Evolutionary conservation across 2,113 vertebrate species (phyloP).

Genomic region (Tragelaphus buxtoni): DNA sequence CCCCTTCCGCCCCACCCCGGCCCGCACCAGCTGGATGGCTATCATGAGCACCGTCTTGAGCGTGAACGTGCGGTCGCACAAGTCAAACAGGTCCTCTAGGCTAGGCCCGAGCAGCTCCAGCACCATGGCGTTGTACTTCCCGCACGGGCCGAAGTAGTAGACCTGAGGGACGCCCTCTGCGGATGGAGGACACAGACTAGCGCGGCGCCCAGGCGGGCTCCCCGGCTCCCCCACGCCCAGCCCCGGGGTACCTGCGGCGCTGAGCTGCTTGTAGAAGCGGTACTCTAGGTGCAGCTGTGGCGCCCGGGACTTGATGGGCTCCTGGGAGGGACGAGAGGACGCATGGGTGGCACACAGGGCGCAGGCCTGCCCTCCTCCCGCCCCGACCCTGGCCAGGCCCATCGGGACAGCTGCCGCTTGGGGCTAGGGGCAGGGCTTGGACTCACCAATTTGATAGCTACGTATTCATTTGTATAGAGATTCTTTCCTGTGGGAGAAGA

Average conservation of each 20-base stretch:
- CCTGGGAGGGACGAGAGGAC: constrained; percentile 78
- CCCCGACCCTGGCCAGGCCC: not conserved
- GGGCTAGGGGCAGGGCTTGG: fast-evolving
- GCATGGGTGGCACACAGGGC: not conserved
- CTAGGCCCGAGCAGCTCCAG: constrained; percentile 97
- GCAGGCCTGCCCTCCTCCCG: not conserved
- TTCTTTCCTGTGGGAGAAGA: constrained; percentile 84
- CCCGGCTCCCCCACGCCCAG: fast-evolving
- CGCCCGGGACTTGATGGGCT: constrained; percentile 97
- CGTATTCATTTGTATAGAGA: constrained; percentile 97
- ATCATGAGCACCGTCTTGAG: constrained; percentile 99
- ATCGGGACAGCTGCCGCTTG: not conserved
- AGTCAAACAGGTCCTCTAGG: constrained; percentile 97
- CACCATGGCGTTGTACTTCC: constrained; percentile 99
- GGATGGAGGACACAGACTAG: not conserved
- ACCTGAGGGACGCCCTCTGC: constrained; percentile 99
- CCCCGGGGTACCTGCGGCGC: constrained; percentile 88
- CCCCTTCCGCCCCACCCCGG: fast-evolving
- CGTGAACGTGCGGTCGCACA: constrained; percentile 96
- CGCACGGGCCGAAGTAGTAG: constrained; percentile 98
- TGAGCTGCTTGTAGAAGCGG: constrained; percentile 99
- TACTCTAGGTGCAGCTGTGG: constrained; percentile 98
- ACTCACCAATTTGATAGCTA: constrained; percentile 97
- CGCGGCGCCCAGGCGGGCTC: not conserved
- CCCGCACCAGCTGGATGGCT: constrained; percentile 95